Conservation (phyloP, 2,888 invertebrate species). For the Caenorhabditis wallacei region DNA sequence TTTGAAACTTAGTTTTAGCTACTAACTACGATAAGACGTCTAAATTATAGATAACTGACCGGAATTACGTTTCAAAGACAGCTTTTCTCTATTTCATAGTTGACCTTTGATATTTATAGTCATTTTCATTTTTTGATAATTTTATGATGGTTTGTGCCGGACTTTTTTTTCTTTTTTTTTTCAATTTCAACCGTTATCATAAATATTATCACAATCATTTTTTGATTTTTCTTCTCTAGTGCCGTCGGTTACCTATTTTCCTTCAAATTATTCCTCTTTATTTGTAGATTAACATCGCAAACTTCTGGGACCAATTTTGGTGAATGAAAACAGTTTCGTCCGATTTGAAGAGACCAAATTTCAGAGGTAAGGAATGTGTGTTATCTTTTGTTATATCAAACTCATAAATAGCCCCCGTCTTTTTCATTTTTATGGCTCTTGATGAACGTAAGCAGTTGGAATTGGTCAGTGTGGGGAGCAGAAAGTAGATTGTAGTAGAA, state of each 20-base stretch:
- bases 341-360: slow-evolving; percentile 25
- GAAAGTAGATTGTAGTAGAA: slow-evolving; percentile 30
- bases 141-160: background rate
- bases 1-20: no score
- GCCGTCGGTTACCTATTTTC: background rate
- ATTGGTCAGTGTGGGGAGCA: slow-evolving; percentile 21
- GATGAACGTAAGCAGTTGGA: slow-evolving; percentile 27
- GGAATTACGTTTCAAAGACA: no score
- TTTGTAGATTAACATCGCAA: slow-evolving; percentile 43
- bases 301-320: slow-evolving; percentile 50
- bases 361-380: slow-evolving; percentile 48
- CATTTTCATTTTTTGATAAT: background rate
- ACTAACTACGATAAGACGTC: background rate
- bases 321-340: slow-evolving; percentile 45
- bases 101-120: slow-evolving; percentile 15
- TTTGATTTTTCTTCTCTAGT: background rate
- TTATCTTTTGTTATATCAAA: slow-evolving; percentile 2
- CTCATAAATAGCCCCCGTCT: slow-evolving; percentile 37
- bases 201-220: background rate
- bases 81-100: no score
- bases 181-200: background rate
- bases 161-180: background rate
- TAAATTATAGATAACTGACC: slow-evolving; percentile 25
- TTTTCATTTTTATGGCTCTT: slow-evolving; percentile 15
- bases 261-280: slow-evolving; percentile 5